phyloP scores from a whole-genome alignment of 2,113 vertebrate genomes.

The Mesocricetus auratus region DNA sequence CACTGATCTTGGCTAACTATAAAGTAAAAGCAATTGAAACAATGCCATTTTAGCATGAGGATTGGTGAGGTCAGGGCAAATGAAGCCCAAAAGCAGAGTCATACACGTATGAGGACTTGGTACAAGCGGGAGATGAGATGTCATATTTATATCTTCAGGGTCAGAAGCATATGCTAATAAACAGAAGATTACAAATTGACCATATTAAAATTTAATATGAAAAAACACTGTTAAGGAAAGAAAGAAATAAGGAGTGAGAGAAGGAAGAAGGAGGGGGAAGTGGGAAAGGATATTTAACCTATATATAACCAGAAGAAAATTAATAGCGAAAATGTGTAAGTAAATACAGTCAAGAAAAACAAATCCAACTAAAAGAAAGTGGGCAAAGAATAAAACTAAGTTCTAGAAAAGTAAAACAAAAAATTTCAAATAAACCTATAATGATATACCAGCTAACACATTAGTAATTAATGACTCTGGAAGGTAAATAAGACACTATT shows the following conservation, averaged over 20 bases:
- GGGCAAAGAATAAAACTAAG: constrained; percentile 10
- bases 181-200: neutral
- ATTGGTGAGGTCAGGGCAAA: neutral
- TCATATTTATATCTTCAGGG: neutral
- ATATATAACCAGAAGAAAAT: constrained; percentile 2
- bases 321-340: neutral
- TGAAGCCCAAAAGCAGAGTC: neutral
- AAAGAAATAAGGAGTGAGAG: neutral
- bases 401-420: neutral
- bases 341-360: neutral
- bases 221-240: neutral
- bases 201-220: neutral
- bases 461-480: neutral
- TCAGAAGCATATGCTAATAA: neutral
- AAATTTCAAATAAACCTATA: neutral
- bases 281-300: neutral
- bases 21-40: constrained; percentile 28
- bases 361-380: constrained; percentile 3
- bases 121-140: neutral
- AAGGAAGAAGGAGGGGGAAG: neutral
- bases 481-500: constrained; percentile 7
- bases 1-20: constrained; percentile 23
- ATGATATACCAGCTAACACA: neutral
- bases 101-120: neutral
- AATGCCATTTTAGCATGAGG: neutral